Conservation (phyloP, 2,113 vertebrate species). For the Sciurus niger region DNA sequence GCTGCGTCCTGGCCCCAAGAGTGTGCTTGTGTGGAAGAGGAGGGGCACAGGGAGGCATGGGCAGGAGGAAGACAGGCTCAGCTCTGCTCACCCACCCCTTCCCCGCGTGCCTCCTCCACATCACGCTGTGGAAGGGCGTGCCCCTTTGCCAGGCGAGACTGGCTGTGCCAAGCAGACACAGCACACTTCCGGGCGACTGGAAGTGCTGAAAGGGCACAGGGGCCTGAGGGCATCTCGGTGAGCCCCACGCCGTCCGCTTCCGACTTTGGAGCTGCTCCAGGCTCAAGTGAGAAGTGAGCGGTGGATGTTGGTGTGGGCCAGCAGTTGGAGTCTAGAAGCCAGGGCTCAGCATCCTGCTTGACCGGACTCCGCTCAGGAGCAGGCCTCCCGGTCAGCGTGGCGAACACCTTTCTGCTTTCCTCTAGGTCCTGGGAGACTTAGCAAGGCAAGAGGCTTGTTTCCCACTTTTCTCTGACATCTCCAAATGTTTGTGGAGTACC, state of each 20-base stretch:
- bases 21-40: neutral
- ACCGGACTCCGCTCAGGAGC: accelerated
- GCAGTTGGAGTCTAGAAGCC: too few relatives aligned
- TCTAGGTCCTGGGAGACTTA: neutral
- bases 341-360: neutral
- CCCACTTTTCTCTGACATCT: accelerated
- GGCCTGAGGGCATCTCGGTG: neutral
- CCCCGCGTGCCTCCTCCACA: neutral
- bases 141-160: neutral
- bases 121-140: neutral
- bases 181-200: accelerated
- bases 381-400: too few relatives aligned
- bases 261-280: too few relatives aligned
- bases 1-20: too few relatives aligned
- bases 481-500: neutral
- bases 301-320: accelerated
- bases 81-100: accelerated
- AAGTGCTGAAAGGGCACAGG: neutral
- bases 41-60: neutral
- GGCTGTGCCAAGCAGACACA: neutral
- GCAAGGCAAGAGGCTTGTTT: accelerated
- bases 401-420: accelerated
- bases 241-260: accelerated
- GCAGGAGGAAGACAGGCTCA: neutral
- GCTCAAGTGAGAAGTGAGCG: neutral